These are phyloP conservation scores for Oligia fasciuncula DNA, from an alignment of 2,888 invertebrate species.

Conservation along the genomic window DNA sequence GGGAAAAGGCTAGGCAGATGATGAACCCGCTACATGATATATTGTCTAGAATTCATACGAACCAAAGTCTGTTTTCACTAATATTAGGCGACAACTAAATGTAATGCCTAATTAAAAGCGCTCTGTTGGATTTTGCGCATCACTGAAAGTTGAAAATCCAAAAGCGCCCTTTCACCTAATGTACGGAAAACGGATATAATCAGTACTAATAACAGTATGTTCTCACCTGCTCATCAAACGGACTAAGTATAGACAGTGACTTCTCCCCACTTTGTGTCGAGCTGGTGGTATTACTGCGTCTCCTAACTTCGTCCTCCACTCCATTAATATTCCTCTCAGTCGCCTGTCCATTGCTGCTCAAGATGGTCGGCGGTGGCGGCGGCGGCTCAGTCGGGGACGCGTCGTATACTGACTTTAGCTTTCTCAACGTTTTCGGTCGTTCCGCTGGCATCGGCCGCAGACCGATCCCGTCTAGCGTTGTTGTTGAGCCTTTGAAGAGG, in stretches of 20 bases:
- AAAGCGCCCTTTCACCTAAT: rapidly evolving
- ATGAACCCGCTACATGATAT: too few relatives aligned
- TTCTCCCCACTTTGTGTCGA: conserved; percentile 87
- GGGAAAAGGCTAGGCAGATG: too few relatives aligned
- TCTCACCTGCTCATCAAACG: conserved; percentile 94
- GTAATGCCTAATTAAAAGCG: too few relatives aligned
- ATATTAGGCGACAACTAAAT: too few relatives aligned
- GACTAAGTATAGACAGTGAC: conserved; percentile 92
- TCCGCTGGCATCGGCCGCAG: conserved; percentile 91
- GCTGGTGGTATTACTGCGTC: conserved; percentile 84
- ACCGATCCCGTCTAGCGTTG: conserved; percentile 91
- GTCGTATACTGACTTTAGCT: conserved; percentile 93
- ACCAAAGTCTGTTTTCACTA: too few relatives aligned
- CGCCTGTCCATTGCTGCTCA: conserved; percentile 86
- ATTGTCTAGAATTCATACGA: too few relatives aligned
- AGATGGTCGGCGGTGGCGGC: conserved; percentile 71
- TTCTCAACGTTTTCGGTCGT: conserved; percentile 93
- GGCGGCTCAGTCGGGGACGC: conserved; percentile 84
- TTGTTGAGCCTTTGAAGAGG: conserved; percentile 95
- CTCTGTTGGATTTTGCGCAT: too few relatives aligned
- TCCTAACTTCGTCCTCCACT: conserved; percentile 88
- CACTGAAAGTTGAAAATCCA: background rate
- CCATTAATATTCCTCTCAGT: conserved; percentile 81
- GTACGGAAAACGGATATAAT: background rate
- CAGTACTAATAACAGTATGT: background rate